A percentile compares a stretch with the other conserved stretches of the same genome.
phyloP scores from a whole-genome alignment of 2,888 invertebrate genomes.

The Mimachlamys varia region DNA sequence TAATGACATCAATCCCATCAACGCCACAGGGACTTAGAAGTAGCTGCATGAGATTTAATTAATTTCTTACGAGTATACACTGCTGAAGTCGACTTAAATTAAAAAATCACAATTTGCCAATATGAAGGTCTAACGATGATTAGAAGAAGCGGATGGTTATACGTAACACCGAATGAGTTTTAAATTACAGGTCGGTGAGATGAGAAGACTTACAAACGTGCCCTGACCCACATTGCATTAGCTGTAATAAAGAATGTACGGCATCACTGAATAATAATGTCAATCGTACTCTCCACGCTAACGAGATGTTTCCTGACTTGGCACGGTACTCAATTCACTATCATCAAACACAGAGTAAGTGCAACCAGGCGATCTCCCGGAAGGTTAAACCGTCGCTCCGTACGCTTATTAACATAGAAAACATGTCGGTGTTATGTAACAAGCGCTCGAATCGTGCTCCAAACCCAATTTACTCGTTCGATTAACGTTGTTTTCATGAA shows the following conservation, averaged over 20 bases:
- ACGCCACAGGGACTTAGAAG: not conserved
- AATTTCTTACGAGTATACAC: no score
- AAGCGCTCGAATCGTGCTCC: no score
- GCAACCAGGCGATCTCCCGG: not conserved
- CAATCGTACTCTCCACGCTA: not conserved
- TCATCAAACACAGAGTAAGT: not conserved
- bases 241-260: not conserved
- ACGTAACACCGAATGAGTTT: not conserved
- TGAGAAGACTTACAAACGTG: not conserved
- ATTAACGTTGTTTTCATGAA: no score
- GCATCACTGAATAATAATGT: not conserved
- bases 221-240: no score
- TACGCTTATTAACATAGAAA: no score
- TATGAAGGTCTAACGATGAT: not conserved
- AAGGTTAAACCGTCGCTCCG: no score
- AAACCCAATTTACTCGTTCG: no score
- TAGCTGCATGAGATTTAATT: no score
- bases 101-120: not conserved
- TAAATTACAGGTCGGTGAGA: not conserved
- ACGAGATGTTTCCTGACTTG: not conserved
- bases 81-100: not conserved
- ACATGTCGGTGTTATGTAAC: no score
- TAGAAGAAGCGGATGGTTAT: not conserved
- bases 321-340: not conserved
- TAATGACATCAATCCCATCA: not conserved